A percentile compares a stretch with the other conserved stretches of the same genome.
These are phyloP conservation scores for Lutjanus campechanus DNA, from an alignment of 2,797 vertebrate species.

Conservation along the genomic window DNA sequence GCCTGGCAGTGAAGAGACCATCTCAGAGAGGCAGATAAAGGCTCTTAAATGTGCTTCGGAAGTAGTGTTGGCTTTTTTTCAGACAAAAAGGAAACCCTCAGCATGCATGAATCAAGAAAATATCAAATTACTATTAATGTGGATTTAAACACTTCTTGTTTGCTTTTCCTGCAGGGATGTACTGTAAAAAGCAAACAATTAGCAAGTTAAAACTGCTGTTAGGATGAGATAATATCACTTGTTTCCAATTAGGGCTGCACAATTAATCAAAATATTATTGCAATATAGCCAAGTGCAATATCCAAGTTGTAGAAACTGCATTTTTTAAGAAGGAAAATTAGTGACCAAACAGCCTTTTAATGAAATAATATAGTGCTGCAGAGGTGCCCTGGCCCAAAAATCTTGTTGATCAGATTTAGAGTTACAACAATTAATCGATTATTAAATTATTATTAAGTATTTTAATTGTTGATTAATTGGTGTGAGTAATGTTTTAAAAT, in stretches of 20 bases:
- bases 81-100: conserved; percentile 15
- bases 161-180: background rate
- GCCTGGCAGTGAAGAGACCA: conserved; percentile 62
- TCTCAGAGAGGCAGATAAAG: conserved; percentile 55
- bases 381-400: too few species aligned
- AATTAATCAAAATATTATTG: too few species aligned
- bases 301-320: too few species aligned
- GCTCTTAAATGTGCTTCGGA: conserved; percentile 37
- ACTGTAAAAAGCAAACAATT: conserved; percentile 7
- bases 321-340: too few species aligned
- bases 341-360: too few species aligned
- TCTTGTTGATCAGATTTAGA: too few species aligned
- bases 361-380: too few species aligned
- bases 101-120: background rate
- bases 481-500: too few species aligned
- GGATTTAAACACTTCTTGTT: background rate
- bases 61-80: conserved; percentile 25
- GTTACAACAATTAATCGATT: too few species aligned
- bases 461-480: too few species aligned
- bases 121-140: background rate
- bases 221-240: background rate
- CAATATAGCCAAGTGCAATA: too few species aligned
- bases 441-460: too few species aligned
- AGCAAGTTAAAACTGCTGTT: background rate
- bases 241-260: background rate